phyloP scores from a whole-genome alignment of 2,797 vertebrate species.

The Galaxias olidus region DNA sequence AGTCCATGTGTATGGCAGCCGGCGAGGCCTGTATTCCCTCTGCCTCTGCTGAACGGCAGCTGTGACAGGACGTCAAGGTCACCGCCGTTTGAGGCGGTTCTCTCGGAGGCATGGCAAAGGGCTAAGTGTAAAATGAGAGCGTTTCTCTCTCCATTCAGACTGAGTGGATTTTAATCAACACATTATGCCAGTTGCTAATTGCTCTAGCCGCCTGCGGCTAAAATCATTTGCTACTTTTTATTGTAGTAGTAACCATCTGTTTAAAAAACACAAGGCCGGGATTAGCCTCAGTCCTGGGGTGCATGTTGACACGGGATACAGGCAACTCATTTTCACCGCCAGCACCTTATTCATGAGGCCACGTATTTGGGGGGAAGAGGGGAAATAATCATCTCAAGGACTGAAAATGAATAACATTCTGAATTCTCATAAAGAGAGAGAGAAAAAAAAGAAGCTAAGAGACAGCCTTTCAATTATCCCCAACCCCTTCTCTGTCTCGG shows the following conservation, averaged over 20 bases:
- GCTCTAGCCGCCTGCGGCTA: slow-evolving; percentile 79
- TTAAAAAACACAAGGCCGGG: slow-evolving; percentile 74
- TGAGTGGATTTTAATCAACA: slow-evolving; percentile 86
- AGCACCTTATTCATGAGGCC: slow-evolving; percentile 65
- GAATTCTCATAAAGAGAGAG: background rate
- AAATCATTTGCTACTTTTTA: slow-evolving; percentile 83
- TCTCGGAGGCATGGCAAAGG: slow-evolving; percentile 61
- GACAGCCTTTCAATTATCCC: background rate
- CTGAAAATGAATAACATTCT: background rate
- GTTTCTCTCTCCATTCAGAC: slow-evolving; percentile 68
- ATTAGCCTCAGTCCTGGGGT: slow-evolving; percentile 70
- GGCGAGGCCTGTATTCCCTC: background rate
- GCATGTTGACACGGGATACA: slow-evolving; percentile 72
- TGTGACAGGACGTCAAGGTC: slow-evolving; percentile 66
- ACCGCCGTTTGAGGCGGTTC: slow-evolving; percentile 43
- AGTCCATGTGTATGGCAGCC: too few species aligned
- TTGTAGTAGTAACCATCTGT: slow-evolving; percentile 83
- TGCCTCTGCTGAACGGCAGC: slow-evolving; percentile 47
- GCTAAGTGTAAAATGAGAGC: slow-evolving; percentile 65
- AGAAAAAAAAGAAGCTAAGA: background rate
- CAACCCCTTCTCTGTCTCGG: too few species aligned
- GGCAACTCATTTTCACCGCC: slow-evolving; percentile 73
- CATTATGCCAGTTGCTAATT: slow-evolving; percentile 87
- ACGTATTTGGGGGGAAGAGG: slow-evolving; percentile 38
- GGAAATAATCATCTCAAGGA: slow-evolving; percentile 22